Percentiles rank a stretch among this genome's conserved stretches.
Conservation (phyloP, 2,888 invertebrate species). For the Agriopis marginaria region DNA sequence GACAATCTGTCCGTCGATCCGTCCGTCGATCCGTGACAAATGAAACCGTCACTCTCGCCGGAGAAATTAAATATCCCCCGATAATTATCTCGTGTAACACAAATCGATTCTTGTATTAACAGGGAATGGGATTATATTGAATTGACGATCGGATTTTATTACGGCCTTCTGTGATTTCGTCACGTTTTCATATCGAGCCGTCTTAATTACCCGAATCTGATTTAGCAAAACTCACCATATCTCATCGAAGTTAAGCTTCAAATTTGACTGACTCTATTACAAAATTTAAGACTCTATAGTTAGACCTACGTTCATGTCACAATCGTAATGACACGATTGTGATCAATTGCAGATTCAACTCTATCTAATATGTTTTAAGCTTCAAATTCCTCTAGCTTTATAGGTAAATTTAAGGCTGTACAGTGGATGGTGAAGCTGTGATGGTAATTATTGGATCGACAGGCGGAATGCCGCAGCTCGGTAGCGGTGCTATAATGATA, state of each 20-base stretch:
- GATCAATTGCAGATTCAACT: background rate
- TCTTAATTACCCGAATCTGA: slow-evolving; percentile 30
- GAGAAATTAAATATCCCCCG: slow-evolving; percentile 55
- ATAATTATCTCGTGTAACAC: slow-evolving; percentile 63
- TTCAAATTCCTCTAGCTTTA: slow-evolving; percentile 27
- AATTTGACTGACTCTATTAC: slow-evolving; percentile 32
- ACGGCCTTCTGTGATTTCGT: slow-evolving; percentile 40
- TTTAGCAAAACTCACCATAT: slow-evolving; percentile 25
- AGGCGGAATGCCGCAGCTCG: slow-evolving; percentile 66
- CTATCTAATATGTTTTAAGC: slow-evolving; percentile 2
- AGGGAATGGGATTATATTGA: slow-evolving; percentile 51
- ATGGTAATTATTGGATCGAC: slow-evolving; percentile 62
- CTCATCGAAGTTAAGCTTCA: background rate
- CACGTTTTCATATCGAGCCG: slow-evolving; percentile 31
- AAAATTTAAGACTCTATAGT: slow-evolving; percentile 26
- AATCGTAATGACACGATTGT: background rate
- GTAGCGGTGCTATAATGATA: slow-evolving; percentile 80
- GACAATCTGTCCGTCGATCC: slow-evolving; percentile 58
- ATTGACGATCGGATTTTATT: slow-evolving; percentile 47
- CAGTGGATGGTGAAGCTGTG: slow-evolving; percentile 8
- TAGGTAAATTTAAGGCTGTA: slow-evolving; percentile 37
- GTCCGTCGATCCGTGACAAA: slow-evolving; percentile 57
- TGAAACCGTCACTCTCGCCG: slow-evolving; percentile 59
- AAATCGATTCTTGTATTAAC: slow-evolving; percentile 52
- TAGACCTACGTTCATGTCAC: background rate